Evolutionary conservation across 2,888 invertebrate species (phyloP).

Genomic region (Toxonevra muliebris): DNA sequence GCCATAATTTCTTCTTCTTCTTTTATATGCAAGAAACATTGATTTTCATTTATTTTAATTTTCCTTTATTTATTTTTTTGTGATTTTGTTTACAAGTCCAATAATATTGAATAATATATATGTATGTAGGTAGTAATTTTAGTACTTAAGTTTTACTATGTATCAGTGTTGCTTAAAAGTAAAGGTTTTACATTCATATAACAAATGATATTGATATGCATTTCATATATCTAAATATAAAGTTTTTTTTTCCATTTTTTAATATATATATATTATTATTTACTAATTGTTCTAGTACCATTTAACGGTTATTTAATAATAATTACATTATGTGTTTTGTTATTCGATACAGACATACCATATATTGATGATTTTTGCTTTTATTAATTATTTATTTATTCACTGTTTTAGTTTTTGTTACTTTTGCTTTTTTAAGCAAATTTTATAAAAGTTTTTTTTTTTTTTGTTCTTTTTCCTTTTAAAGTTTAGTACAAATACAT

Average conservation of each 20-base stretch:
- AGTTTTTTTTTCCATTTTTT: not conserved
- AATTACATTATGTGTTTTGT: constrained; percentile 15
- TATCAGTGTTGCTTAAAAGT: constrained; percentile 53
- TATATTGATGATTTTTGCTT: constrained; percentile 29
- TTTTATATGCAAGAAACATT: too few relatives aligned
- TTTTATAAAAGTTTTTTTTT: constrained; percentile 27
- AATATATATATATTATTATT: not conserved
- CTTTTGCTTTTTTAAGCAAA: not conserved
- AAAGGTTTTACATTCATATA: constrained; percentile 43
- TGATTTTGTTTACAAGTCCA: constrained; percentile 17
- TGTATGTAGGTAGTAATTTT: constrained; percentile 27
- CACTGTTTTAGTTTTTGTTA: not conserved
- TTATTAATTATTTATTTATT: constrained; percentile 13
- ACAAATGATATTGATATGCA: constrained; percentile 32
- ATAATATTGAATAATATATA: constrained; percentile 16
- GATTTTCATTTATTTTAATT: constrained; percentile 9
- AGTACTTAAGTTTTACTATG: constrained; percentile 34
- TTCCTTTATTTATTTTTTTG: constrained; percentile 17
- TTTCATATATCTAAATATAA: constrained; percentile 26
- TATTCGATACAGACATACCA: constrained; percentile 55
- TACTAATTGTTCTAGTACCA: constrained; percentile 24
- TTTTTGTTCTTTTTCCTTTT: constrained; percentile 37
- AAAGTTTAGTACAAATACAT: constrained; percentile 55
- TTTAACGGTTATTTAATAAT: constrained; percentile 23
- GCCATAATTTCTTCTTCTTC: too few relatives aligned